These are phyloP conservation scores for Leucoraja erinaceus DNA, from an alignment of 2,113 vertebrate species.

Conservation along the genomic window DNA sequence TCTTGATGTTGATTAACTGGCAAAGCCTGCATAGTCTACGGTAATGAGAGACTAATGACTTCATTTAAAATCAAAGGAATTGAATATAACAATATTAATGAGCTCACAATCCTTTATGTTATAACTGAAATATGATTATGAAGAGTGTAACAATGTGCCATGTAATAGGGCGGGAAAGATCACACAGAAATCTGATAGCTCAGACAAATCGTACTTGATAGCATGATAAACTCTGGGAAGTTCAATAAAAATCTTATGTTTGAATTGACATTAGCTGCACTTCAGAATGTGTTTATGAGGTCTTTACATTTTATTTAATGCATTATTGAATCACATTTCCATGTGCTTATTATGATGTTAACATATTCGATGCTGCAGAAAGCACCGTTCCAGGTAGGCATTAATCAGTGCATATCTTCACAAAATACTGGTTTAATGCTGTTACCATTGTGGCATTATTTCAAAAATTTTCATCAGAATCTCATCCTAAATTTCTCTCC, in stretches of 20 bases:
- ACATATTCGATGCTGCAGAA: background rate
- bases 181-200: background rate
- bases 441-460: background rate
- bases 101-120: constrained; percentile 12
- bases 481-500: background rate
- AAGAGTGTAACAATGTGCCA: background rate
- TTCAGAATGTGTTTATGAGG: background rate
- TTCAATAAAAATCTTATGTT: background rate
- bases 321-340: background rate
- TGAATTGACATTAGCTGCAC: background rate
- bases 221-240: background rate
- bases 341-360: too few species aligned
- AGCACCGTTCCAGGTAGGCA: background rate
- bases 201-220: background rate
- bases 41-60: constrained; percentile 36
- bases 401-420: background rate
- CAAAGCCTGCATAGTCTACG: constrained; percentile 17
- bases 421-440: background rate
- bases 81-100: constrained; percentile 30
- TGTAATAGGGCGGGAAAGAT: background rate
- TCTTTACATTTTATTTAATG: background rate
- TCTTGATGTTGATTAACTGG: constrained; percentile 35
- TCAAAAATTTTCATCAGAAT: background rate
- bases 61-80: constrained; percentile 36
- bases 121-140: constrained; percentile 10